These are phyloP conservation scores for Eutrigla gurnardus DNA, from an alignment of 2,797 vertebrate species.

Conservation along the genomic window DNA sequence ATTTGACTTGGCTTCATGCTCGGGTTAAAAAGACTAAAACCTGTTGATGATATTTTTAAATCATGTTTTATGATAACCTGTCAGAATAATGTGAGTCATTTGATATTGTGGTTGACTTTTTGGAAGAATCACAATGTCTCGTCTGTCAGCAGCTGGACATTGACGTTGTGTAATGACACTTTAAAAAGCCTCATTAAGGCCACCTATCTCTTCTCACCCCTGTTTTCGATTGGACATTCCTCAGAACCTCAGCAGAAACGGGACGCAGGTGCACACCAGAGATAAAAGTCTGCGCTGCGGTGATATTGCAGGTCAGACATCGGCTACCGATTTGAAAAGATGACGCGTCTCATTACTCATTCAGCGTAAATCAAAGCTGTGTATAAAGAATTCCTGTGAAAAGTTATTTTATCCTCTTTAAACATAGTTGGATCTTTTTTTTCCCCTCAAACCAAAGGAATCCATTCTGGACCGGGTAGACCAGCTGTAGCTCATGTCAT, in stretches of 20 bases:
- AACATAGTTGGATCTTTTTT: conserved; percentile 3
- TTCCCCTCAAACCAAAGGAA: conserved; percentile 14
- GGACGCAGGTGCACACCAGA: conserved; percentile 66
- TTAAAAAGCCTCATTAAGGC: conserved; percentile 71
- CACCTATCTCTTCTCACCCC: conserved; percentile 48
- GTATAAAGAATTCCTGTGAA: conserved; percentile 5
- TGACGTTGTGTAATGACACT: conserved; percentile 61
- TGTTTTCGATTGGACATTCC: conserved; percentile 70
- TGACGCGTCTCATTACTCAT: conserved; percentile 35
- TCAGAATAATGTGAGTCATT: conserved; percentile 52
- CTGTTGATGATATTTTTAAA: conserved; percentile 38
- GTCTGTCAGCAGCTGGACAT: conserved; percentile 68
- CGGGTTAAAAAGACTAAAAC: conserved; percentile 11
- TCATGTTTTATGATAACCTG: conserved; percentile 56
- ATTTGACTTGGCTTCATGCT: conserved; percentile 45
- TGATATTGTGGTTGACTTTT: conserved; percentile 45
- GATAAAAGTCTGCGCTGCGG: conserved; percentile 51
- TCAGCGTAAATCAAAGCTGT: conserved; percentile 16
- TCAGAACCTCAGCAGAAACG: conserved; percentile 51
- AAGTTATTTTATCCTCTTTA: conserved; percentile 33
- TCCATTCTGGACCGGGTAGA: conserved; percentile 18
- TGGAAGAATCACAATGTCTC: conserved; percentile 48
- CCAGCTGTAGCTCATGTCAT: conserved; percentile 59
- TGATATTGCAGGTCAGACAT: conserved; percentile 52
- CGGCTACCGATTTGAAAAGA: conserved; percentile 40